Evolutionary conservation across 2,888 invertebrate species (phyloP), one percentile per base, ranked within the genome.

Genomic region (Acronicta aceris): DNA sequence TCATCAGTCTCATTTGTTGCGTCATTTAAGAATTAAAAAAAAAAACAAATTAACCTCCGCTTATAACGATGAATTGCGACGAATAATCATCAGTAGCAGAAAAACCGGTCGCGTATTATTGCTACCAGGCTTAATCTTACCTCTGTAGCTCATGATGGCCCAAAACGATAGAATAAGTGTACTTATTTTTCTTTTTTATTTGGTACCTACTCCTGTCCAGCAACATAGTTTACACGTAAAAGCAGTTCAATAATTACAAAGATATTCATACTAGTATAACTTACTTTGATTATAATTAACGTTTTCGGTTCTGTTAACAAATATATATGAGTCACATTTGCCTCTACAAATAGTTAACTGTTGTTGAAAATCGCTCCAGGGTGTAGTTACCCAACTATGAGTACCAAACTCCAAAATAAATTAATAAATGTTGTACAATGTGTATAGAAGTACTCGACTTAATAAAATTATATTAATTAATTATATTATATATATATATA

Each of bases 251-350:
- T 1, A 5, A 38, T 38, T 13, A n/a, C 6, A 8, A 36, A n/a
- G 21, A 27, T 10, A 40, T 12, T 16, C 12, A 27, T 38, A n/a
- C 15, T 2, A 40, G n/a, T 52, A 13, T 41, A 27, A 17, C 16
- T 52, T 43, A 17, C 16, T 52, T 43, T 33, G 17, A n/a, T n/a
- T 10, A n/a, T 17, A 30, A 10, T 15, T n/a, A 16, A 42, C 43
- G 43, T 43, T 43, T 42, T 36, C 43, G 17, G 17, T 33, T 9
- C 43, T 52, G 33, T 52, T 52, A 45, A 54, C 13, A 27, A 47
- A 46, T 47, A 54, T 33, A 21, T 43, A 33, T 42, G n/a, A 21
- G 21, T 43, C 42, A 42, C 16, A 33, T 43, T 9, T 43, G 42
- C 51, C 42, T 33, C 33, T 43, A 16, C 12, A 27, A 9, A 30